Percentiles rank a stretch among this genome's conserved stretches.
These are phyloP conservation scores for Manduca sexta DNA, from an alignment of 1,140 invertebrate genomes.

Conservation along the genomic window DNA sequence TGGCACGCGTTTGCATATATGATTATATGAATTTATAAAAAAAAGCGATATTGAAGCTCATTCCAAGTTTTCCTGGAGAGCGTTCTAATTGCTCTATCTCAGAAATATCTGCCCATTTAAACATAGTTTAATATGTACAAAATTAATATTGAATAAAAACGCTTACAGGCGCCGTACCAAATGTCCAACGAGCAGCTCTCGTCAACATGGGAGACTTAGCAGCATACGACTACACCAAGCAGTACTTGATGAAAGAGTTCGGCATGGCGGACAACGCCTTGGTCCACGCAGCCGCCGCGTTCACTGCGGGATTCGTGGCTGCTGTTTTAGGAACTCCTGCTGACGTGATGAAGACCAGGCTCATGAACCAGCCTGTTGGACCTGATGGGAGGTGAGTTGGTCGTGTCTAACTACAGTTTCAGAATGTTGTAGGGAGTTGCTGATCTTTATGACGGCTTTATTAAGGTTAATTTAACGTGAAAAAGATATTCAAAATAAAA, in stretches of 20 bases:
- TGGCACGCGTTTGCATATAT: too few relatives aligned
- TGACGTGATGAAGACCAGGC: conserved; percentile 93
- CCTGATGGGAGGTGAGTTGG: conserved; percentile 76
- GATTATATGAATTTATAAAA: too few relatives aligned
- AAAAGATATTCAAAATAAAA: too few relatives aligned
- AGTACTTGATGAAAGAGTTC: conserved; percentile 84
- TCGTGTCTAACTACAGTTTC: not conserved
- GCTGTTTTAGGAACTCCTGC: conserved; percentile 92
- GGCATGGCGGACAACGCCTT: conserved; percentile 83
- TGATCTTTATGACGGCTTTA: too few relatives aligned
- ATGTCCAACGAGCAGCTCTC: conserved; percentile 89
- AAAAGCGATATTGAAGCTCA: too few relatives aligned
- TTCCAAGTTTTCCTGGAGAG: too few relatives aligned
- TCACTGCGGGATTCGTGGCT: conserved; percentile 88
- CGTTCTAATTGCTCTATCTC: too few relatives aligned
- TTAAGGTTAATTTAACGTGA: too few relatives aligned
- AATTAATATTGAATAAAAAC: not conserved
- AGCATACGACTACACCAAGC: conserved; percentile 93
- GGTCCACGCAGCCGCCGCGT: conserved; percentile 86
- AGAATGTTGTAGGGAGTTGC: not conserved
- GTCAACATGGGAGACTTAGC: conserved; percentile 89
- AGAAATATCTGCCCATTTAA: too few relatives aligned
- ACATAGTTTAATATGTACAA: too few relatives aligned
- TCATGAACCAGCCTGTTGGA: conserved; percentile 95
- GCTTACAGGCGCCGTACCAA: conserved; percentile 84